Evolutionary conservation across 2,113 vertebrate genomes (phyloP).

Genomic region (Tachysurus fulvidraco): DNA sequence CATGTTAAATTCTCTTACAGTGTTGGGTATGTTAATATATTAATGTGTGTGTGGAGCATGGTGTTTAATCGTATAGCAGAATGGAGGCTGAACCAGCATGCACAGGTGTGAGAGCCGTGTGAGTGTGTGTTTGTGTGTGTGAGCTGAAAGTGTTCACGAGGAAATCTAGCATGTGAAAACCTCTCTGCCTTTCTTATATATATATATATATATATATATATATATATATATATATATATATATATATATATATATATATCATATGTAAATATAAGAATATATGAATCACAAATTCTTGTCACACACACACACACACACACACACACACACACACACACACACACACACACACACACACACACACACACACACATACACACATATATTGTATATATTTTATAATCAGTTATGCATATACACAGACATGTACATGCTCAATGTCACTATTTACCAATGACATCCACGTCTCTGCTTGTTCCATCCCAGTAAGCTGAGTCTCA

Average conservation of each 20-base stretch:
- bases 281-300: no score
- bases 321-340: no score
- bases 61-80: constrained; percentile 42
- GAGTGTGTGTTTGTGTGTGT: constrained; percentile 3
- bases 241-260: background rate
- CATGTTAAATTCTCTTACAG: constrained; percentile 34
- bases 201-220: background rate
- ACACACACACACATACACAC: no score
- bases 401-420: background rate
- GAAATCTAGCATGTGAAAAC: constrained; percentile 60
- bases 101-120: constrained; percentile 50
- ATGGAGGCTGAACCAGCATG: constrained; percentile 32
- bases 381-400: no score
- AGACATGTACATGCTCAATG: background rate
- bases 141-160: constrained; percentile 54
- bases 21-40: constrained; percentile 14
- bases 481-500: constrained; percentile 19
- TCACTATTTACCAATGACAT: constrained; percentile 15
- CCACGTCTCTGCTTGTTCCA: constrained; percentile 6
- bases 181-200: constrained; percentile 46
- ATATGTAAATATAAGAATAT: no score
- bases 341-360: no score
- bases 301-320: no score
- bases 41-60: constrained; percentile 45
- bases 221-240: background rate